Base-by-base conservation (phyloP, 2,888 invertebrate genomes). In the Leptarthrus brevirostris region DNA sequence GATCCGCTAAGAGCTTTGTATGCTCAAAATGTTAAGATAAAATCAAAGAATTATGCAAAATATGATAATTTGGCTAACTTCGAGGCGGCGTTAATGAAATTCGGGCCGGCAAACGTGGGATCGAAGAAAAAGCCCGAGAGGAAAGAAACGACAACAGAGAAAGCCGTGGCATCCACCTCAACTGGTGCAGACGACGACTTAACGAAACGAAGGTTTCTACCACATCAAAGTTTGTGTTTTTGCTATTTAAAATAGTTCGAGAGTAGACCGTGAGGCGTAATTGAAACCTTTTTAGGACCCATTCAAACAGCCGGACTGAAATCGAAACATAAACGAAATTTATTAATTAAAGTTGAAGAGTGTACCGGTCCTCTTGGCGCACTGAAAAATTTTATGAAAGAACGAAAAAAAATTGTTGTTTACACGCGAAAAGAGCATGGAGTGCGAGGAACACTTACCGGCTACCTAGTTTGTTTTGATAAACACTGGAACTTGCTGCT, bases 401-500 rank as follows among this genome's bases (percentile, higher is more conserved):
- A 75, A 1, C 30, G 75, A 5, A 54, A 69, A 1, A 78, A 79
- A 2, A 75, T 85, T 1, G 81, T 80, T 36, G 80, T 85, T 52
- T 89, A 90, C 80, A 93, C 93, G 0, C 88, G 97, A 71, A 90
- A 90, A 78, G 90, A 89, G 22, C 87, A 86, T 40, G 90, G 90
- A 10, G 85, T 96, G 22, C 87, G 96, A 72, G 96, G 97, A 2
- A 89, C 89, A 75, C 89, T 94, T 75, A 89, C 90, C 76, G 98
- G 94, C 0, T 92, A 89, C 78, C 85, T 97, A 24, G 88, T 91
- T 16, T 94, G 94, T 2, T 98, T 95, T 84, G 98, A 98, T 85
- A 96, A 94, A 82, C 95, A 96, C 83, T 96, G 95, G 93, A 98
- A 98, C 86, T 83, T 98, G 79, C 92, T 93, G 3, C 85, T 97